Conservation (phyloP, 23 tunicate species). For the Oikopleura dioica region DNA sequence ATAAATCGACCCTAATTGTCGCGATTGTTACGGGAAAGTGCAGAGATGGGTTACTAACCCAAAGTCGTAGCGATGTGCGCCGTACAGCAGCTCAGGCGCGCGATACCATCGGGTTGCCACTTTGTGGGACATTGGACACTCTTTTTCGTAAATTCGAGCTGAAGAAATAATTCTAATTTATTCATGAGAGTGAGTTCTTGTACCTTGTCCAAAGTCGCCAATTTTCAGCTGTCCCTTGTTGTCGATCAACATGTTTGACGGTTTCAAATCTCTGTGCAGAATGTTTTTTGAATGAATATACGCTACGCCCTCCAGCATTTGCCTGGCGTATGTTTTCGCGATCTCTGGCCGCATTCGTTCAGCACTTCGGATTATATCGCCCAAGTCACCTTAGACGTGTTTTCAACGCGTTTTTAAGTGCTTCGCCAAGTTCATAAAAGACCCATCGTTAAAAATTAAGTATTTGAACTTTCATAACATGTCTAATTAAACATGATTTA, state of each 20-base stretch:
- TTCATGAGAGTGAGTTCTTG: no score
- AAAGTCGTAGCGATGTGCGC: conserved; percentile 17
- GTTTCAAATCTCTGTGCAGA: background rate
- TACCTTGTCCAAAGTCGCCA: background rate
- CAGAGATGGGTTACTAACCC: background rate
- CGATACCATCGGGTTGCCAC: conserved; percentile 98
- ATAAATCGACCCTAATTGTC: conserved; percentile 33
- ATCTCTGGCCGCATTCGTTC: background rate
- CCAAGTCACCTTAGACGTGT: no score
- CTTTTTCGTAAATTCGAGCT: background rate
- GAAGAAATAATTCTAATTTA: no score
- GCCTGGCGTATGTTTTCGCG: background rate
- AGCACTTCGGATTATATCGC: background rate
- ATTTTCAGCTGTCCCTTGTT: background rate
- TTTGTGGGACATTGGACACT: background rate
- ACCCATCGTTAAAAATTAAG: no score
- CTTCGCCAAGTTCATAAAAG: no score
- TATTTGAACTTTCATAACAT: no score
- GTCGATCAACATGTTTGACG: background rate
- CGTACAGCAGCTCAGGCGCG: conserved; percentile 70
- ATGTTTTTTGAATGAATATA: background rate
- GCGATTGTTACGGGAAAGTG: background rate
- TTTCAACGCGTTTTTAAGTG: no score
- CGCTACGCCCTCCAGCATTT: background rate
- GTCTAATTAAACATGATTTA: no score